Base-by-base conservation (phyloP, 2,888 invertebrate species). In the Philaethria dido region DNA sequence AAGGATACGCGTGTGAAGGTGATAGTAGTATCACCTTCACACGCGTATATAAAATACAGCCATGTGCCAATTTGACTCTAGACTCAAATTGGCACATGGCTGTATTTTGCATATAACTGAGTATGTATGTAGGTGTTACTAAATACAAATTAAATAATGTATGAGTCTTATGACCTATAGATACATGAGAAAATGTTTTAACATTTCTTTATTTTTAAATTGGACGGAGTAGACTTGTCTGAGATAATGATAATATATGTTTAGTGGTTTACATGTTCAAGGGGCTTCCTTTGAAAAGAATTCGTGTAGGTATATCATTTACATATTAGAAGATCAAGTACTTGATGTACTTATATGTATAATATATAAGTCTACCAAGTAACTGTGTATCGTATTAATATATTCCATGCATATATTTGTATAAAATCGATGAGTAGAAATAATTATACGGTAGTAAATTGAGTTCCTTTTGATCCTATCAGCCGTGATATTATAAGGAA, bases 381-480 rank as follows among this genome's bases (percentile, higher is more conserved):
- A 33, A 33, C 29, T 29, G 16, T 52, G 29, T 29, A 29, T n/a
- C 29, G 25, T 50, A 29, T 50, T 50, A 25, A 52, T 29, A 52
- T 52, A 52, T 52, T 52, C 52, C 52, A 52, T 52, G 52, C 52
- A 52, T 52, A 52, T 52, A 52, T 52, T 52, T 52, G 29, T 29
- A 16, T 29, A 29, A 29, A 52, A 52, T 52, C 52, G 52, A 33
- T 29, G 16, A 16, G 16, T 52, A 52, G 50, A n/a, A 50, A 29
- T 50, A 50, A 29, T 50, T 50, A 29, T 16, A 52, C 29, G n/a
- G 25, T 29, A 16, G 52, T 50, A 29, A 3, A 18, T 16, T 11
- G 5, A 25, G 25, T 29, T 16, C 11, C 11, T 29, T 29, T 16
- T 13, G 50, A 52, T 52, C 9, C 9, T 16, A 16, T 52, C 11